Percentiles rank a stretch among this genome's conserved stretches.
phyloP scores from a whole-genome alignment of 2,888 invertebrate species.

The Alitta virens region DNA sequence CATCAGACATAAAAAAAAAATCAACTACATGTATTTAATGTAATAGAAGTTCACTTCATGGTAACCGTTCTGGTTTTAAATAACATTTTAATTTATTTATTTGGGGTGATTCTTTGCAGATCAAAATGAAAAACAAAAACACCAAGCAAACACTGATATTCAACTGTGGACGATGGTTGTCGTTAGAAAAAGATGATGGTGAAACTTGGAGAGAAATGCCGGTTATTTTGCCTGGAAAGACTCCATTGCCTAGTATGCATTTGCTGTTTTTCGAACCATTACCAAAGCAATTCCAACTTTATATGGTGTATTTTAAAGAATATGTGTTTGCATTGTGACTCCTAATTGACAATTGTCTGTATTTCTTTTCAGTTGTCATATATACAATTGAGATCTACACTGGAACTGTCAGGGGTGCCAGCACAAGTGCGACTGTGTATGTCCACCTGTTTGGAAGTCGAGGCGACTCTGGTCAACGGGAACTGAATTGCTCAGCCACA shows the following conservation, averaged over 20 bases:
- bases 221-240: constrained; percentile 35
- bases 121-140: constrained; percentile 36
- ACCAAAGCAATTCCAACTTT: no score
- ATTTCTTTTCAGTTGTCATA: constrained; percentile 32
- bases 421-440: constrained; percentile 48
- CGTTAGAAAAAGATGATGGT: constrained; percentile 40
- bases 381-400: constrained; percentile 49
- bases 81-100: no score
- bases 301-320: no score
- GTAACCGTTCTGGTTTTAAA: no score
- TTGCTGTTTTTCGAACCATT: no score
- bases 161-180: constrained; percentile 45
- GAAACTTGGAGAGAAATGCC: constrained; percentile 41
- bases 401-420: constrained; percentile 43
- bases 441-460: constrained; percentile 44
- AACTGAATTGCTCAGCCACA: constrained; percentile 31
- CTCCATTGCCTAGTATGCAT: constrained; percentile 44
- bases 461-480: constrained; percentile 49
- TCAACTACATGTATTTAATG: no score
- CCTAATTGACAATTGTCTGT: no score
- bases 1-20: no score
- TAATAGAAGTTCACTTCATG: no score
- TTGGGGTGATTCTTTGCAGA: constrained; percentile 22
- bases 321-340: no score
- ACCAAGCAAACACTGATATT: constrained; percentile 40